Evolutionary conservation across 2,888 invertebrate species (phyloP).

Genomic region (Drosophila prostipennis): DNA sequence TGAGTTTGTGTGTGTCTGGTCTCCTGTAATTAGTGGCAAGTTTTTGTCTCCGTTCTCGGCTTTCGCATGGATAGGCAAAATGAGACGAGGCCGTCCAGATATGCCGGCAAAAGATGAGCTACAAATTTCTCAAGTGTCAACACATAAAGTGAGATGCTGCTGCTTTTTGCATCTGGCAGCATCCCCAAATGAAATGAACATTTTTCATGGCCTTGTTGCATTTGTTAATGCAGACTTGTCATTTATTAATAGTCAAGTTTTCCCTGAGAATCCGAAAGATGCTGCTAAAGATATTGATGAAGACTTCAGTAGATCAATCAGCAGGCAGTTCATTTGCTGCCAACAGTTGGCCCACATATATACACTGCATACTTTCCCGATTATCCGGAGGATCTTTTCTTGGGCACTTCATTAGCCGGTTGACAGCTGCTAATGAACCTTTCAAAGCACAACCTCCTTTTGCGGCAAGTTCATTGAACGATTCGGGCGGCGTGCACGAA

Average conservation of each 20-base stretch:
- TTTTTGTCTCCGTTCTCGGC: constrained; percentile 59
- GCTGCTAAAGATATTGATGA: constrained; percentile 46
- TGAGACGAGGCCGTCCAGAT: constrained; percentile 61
- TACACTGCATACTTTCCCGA: constrained; percentile 24
- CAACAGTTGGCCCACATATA: constrained; percentile 65
- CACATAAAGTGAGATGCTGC: constrained; percentile 72
- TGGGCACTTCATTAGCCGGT: constrained; percentile 53
- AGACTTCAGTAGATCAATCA: constrained; percentile 68
- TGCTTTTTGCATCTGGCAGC: constrained; percentile 53
- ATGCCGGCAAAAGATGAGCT: constrained; percentile 79
- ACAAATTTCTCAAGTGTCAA: constrained; percentile 84
- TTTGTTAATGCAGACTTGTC: constrained; percentile 71
- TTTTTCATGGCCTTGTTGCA: constrained; percentile 68
- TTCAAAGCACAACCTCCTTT: constrained; percentile 31
- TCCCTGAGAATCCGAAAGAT: constrained; percentile 30
- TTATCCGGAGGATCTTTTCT: constrained; percentile 45
- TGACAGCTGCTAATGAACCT: constrained; percentile 74
- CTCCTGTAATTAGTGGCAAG: constrained; percentile 70
- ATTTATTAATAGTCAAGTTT: constrained; percentile 72
- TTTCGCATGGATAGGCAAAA: no score
- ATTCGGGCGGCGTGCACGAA: constrained; percentile 60
- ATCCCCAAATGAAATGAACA: constrained; percentile 65
- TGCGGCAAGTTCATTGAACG: constrained; percentile 67
- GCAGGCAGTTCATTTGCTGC: constrained; percentile 44
- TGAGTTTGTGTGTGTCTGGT: constrained; percentile 30